Conservation (phyloP, 2,113 vertebrate genomes). For the Etia nguti region DNA sequence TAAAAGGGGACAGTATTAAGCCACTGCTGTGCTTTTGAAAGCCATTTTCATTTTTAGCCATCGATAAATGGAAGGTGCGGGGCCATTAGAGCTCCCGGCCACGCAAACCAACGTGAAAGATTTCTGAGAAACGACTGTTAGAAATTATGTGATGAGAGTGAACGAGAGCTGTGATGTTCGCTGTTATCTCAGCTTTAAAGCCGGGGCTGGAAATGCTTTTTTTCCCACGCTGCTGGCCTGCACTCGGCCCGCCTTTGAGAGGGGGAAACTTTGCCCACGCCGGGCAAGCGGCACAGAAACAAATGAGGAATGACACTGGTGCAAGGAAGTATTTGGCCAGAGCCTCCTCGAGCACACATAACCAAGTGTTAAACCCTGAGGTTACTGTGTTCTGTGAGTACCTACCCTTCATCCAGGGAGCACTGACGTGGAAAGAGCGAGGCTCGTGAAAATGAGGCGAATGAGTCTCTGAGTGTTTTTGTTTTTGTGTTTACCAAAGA, state of each 20-base stretch:
- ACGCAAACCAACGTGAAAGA: conserved; percentile 19
- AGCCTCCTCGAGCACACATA: conserved; percentile 58
- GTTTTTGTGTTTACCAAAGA: conserved; percentile 14
- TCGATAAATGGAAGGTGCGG: conserved; percentile 41
- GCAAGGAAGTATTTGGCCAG: conserved; percentile 52
- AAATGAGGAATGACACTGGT: conserved; percentile 71
- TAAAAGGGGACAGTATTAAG: conserved; percentile 45
- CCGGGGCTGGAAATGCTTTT: conserved; percentile 37
- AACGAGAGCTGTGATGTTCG: conserved; percentile 32
- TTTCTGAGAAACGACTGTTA: conserved; percentile 35
- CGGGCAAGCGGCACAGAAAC: conserved; percentile 60
- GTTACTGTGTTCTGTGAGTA: conserved; percentile 45
- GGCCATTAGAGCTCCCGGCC: conserved; percentile 37
- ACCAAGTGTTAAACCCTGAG: conserved; percentile 54
- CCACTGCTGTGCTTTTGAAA: conserved; percentile 41
- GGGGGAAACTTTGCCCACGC: conserved; percentile 53
- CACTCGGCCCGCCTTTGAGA: conserved; percentile 34
- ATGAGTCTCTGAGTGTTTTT: conserved; percentile 26
- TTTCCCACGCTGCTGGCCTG: conserved; percentile 61
- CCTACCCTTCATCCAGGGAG: conserved; percentile 15
- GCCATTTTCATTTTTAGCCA: conserved; percentile 64
- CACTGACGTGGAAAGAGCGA: conserved; percentile 19
- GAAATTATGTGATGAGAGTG: conserved; percentile 46
- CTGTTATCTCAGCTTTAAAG: conserved; percentile 42
- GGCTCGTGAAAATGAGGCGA: conserved; percentile 18